These are phyloP conservation scores for Ennomos quercinarius DNA, from an alignment of 2,888 invertebrate genomes.

Conservation along the genomic window DNA sequence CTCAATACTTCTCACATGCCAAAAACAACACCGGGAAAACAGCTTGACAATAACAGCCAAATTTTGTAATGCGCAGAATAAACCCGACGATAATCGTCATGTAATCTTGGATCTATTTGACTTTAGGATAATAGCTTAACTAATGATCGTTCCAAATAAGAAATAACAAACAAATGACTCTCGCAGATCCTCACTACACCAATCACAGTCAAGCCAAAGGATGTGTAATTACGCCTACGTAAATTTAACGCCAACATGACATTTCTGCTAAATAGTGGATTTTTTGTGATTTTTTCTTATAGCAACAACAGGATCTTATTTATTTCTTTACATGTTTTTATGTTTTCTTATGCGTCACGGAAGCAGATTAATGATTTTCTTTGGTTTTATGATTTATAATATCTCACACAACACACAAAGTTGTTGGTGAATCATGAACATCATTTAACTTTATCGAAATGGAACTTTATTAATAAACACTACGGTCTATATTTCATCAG, in stretches of 20 bases:
- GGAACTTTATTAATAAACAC: too few relatives aligned
- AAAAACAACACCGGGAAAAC: background rate
- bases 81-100: slow-evolving; percentile 2
- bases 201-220: slow-evolving; percentile 42
- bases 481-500: too few relatives aligned
- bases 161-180: slow-evolving; percentile 29
- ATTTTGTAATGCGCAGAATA: slow-evolving; percentile 1
- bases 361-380: too few relatives aligned
- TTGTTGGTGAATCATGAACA: too few relatives aligned
- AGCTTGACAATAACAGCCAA: slow-evolving; percentile 1
- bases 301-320: background rate
- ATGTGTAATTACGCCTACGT: slow-evolving; percentile 57
- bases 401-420: too few relatives aligned
- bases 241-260: slow-evolving; percentile 30
- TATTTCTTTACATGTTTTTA: too few relatives aligned
- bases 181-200: slow-evolving; percentile 16
- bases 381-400: too few relatives aligned
- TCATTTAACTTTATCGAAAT: too few relatives aligned
- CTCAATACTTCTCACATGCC: background rate
- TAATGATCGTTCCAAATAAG: slow-evolving; percentile 35
- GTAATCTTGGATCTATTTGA: background rate
- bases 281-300: slow-evolving; percentile 17
- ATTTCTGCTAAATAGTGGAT: slow-evolving; percentile 34
- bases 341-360: too few relatives aligned
- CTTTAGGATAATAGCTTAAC: slow-evolving; percentile 24